Conservation (phyloP, 2,888 invertebrate genomes). For the Eupeodes luniger region DNA sequence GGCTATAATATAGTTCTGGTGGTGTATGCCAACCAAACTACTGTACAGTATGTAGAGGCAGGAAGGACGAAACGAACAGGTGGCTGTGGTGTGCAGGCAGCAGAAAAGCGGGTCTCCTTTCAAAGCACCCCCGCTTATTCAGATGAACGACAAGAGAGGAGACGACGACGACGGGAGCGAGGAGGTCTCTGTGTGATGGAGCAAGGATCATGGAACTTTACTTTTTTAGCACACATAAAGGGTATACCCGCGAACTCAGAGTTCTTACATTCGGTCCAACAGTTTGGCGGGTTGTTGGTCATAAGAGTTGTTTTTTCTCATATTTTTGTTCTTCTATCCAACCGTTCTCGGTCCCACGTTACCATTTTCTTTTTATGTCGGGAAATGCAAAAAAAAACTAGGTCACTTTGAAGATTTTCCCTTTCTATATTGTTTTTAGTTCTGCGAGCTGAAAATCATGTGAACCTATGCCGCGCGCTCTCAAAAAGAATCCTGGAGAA, state of each 20-base stretch:
- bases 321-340: not conserved
- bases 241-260: conserved; percentile 41
- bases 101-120: conserved; percentile 18
- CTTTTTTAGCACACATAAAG: conserved; percentile 54
- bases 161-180: not conserved
- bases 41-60: not conserved
- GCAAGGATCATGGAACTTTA: conserved; percentile 39
- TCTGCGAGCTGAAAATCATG: conserved; percentile 72
- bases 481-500: conserved; percentile 1
- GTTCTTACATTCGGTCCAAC: conserved; percentile 49
- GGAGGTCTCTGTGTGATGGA: not conserved
- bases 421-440: conserved; percentile 70
- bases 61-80: conserved; percentile 50
- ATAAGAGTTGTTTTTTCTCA: conserved; percentile 28
- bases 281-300: conserved; percentile 66
- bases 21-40: too few relatives aligned
- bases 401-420: conserved; percentile 76
- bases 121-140: not conserved
- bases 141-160: not conserved
- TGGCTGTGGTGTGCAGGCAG: conserved; percentile 28
- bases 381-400: conserved; percentile 39
- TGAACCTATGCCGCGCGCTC: conserved; percentile 43
- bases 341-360: conserved; percentile 24
- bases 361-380: conserved; percentile 51
- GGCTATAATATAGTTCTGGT: too few relatives aligned